Evolutionary conservation across 2,888 invertebrate species (phyloP), one percentile per base, ranked within the genome.

Genomic region (Drosophila quasianomalipes): DNA sequence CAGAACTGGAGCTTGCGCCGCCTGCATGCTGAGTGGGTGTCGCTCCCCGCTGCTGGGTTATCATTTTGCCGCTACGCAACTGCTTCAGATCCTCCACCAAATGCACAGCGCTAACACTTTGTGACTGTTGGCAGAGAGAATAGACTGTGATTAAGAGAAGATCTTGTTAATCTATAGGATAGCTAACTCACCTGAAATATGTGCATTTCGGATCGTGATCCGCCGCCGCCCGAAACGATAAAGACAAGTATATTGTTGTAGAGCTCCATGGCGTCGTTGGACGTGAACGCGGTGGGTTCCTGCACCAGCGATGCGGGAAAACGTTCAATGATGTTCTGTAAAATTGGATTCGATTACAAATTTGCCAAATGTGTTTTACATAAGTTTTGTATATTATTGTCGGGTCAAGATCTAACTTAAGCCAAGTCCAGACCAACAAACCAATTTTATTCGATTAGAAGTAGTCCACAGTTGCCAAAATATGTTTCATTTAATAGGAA

Each of bases 201-300:
- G 94, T 99, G 99, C 96, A 99, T 99, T 95, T 99, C 99, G 6
- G 98, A 95, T 54, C 96, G 95, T 70, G 95, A 95, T 53, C 95
- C 94, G 51, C 95, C 94, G 75, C 95, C 95, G 54, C 95, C 97
- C 9, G 96, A 96, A 76, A 99, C 98, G 83, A 99, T 98, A 94
- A 99, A 99, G 39, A 99, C 97, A 91, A 99, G 95, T 92, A 99
- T 98, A 94, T 99, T 99, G 94, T 99, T 99, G 95, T 99, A 99
- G 92, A 99, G 96, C 94, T 99, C 99, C 94, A 98, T 97, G 7
- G 98, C 97, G 94, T 99, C 99, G 62, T 97, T 96, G 75, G 98
- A 98, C 60, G 98, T 98, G 94, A 98, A 98, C n/a, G 99, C 99
- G 12, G 99, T 99, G 3, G 99, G 99, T 80, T 99, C 97, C 93